Evolutionary conservation across 2,113 vertebrate genomes (phyloP), one percentile per base, ranked within the genome.

Genomic region (Bubalus kerabau): DNA sequence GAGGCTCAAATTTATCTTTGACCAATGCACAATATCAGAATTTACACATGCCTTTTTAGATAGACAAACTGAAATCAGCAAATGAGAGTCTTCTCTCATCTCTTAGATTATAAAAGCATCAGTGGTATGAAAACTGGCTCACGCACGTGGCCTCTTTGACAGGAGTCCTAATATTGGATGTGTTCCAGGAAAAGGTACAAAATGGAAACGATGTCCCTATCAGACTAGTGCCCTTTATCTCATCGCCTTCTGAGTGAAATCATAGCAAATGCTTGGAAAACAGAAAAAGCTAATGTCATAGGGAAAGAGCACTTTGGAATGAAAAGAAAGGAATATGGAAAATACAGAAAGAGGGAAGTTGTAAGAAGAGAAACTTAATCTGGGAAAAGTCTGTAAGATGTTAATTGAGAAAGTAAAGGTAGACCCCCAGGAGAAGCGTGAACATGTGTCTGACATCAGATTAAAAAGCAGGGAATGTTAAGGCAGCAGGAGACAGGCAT

Each of bases 101-200:
- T 48, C 26, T 80, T 30, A 28, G 43, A 9, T 80, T 48, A 48
- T 30, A 28, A 48, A 80, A 48, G 26, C 46, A 16, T 30, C 14
- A 16, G 23, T 17, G 43, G 76, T 43, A 48, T 46, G 0, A 16
- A 80, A 80, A 17, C 2, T 16, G 26, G 7, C 0, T 0, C 7
- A 17, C 0, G 0, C 26, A 50, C 15, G 0, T 80, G 76, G 2
- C 2, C 2, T 50, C 11, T 80, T 4, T 80, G 76, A 80, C 7
- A 30, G 46, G 26, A 5, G 0, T 11, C 43, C 26, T 80, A 50
- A 30, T 5, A 17, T 48, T 80, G 15, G 15, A 19, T 50, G 46
- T 50, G 26, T 80, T 30, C 7, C 46, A 50, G 26, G 7, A 80
- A 80, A 17, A 80, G 1, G 15, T 16, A 28, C 40, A 28, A 46